These are phyloP conservation scores for Ceratosolen fusciceps DNA, from an alignment of 1,140 invertebrate genomes.

Conservation along the genomic window DNA sequence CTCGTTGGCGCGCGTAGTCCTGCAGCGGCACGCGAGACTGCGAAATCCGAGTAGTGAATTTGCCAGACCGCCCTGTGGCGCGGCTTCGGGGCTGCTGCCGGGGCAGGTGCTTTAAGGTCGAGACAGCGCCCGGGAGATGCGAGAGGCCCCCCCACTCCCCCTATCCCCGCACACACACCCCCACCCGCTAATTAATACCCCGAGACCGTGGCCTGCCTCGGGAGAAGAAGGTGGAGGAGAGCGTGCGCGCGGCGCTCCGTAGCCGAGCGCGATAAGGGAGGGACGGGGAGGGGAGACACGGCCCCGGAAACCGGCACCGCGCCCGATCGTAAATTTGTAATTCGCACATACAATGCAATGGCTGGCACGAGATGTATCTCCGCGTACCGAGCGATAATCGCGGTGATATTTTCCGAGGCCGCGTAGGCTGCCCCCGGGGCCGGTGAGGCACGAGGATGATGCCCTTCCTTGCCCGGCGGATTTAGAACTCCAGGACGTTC, in stretches of 20 bases:
- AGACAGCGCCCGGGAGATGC: not conserved
- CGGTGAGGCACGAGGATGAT: too few relatives aligned
- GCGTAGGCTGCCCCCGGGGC: not conserved
- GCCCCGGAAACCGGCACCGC: conserved; percentile 8
- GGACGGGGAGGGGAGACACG: conserved; percentile 16
- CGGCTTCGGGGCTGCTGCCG: conserved; percentile 59
- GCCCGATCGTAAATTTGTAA: conserved; percentile 35
- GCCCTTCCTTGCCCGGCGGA: too few relatives aligned
- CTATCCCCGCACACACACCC: too few relatives aligned
- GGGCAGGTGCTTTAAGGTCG: conserved; percentile 57
- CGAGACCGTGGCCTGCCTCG: conserved; percentile 17
- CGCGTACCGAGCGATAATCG: not conserved
- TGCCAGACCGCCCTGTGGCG: conserved; percentile 59
- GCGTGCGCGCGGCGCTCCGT: too few relatives aligned
- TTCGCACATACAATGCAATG: conserved; percentile 27
- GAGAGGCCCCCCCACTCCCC: too few relatives aligned
- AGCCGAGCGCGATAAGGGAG: too few relatives aligned
- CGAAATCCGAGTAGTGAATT: conserved; percentile 68
- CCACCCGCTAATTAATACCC: conserved; percentile 66
- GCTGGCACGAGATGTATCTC: not conserved
- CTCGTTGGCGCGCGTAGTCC: conserved; percentile 37
- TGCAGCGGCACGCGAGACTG: conserved; percentile 52
- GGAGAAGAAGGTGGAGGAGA: not conserved
- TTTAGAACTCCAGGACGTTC: not conserved
- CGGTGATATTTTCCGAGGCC: not conserved